Percentiles rank a stretch among this genome's conserved stretches.
Evolutionary conservation across 2,113 vertebrate species (phyloP).

Genomic region (Pelodiscus sinensis): DNA sequence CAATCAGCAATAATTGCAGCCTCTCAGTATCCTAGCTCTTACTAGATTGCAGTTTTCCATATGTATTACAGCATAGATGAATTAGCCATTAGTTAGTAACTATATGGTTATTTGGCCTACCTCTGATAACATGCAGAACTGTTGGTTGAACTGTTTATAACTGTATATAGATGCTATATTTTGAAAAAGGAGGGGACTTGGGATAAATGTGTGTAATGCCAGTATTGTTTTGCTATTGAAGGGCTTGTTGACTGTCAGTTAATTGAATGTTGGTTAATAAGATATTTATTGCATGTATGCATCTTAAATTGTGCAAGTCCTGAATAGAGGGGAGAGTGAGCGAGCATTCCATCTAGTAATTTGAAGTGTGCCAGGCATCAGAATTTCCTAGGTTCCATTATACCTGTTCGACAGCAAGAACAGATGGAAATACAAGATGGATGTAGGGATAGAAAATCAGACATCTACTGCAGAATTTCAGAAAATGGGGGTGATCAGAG

Average conservation of each 20-base stretch:
- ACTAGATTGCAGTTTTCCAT: accelerated
- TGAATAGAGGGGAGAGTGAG: not conserved
- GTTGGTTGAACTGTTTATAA: not conserved
- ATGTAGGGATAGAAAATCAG: not conserved
- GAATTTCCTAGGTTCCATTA: not conserved
- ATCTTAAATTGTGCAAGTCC: accelerated
- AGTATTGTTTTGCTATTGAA: not conserved
- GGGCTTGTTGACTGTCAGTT: accelerated
- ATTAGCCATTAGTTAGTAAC: too few relatives aligned
- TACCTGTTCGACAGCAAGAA: not conserved
- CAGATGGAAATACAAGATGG: not conserved
- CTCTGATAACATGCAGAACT: accelerated
- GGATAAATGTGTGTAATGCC: not conserved
- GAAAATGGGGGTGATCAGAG: not conserved
- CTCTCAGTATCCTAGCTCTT: not conserved
- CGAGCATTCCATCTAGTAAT: not conserved
- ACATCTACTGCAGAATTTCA: not conserved
- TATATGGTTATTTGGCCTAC: too few relatives aligned
- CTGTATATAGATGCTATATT: not conserved
- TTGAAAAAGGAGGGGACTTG: not conserved
- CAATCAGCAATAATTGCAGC: not conserved
- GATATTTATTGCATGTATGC: not conserved
- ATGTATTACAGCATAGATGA: not conserved
- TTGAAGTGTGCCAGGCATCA: not conserved
- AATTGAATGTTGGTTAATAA: not conserved